Evolutionary conservation across 2,888 invertebrate genomes (phyloP), one percentile per base, ranked within the genome.

Genomic region (Drosophila conformis): DNA sequence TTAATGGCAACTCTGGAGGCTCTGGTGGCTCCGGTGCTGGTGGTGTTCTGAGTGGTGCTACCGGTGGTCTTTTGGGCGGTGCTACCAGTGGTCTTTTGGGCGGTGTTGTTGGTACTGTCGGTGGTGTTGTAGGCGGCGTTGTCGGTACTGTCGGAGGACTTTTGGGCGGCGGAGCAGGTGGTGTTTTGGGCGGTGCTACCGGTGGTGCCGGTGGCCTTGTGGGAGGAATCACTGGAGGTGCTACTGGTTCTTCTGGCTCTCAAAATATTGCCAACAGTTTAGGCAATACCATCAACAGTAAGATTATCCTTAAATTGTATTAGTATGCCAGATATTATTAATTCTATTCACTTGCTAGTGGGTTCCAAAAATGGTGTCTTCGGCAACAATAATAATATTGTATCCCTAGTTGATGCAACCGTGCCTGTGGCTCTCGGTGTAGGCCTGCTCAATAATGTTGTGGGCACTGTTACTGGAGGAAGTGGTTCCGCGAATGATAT

Each of bases 401-500:
- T 18, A 6, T 31, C 42, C 2, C 0, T 33, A 18, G 4, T 42
- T 18, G 33, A 46, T 46, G 57, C 25, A 6, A 0, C 15, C 4
- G 42, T 33, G 21, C 57, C 42, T 4, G 29, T 46, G 33, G n/a
- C 0, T 42, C 11, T 58, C 31, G 42, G 29, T 29, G 52, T 18
- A n/a, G 27, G 46, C 0, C 11, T 33, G 48, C 21, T 59, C 6
- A 72, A 54, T 29, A 61, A 18, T 4, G 25, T 57, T 4, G n/a
- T 78, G 1, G 72, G 79, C 0, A 11, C 35, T 25, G 54, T 71
- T 0, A 57, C 49, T 8, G 53, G 61, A 4, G 46, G 58, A 13
- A 29, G 51, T 18, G 59, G 29, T 15, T 27, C 46, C 13, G 49
- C 61, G 7, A 42, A 68, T 40, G 21, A 49, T 1, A 64, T 79